Evolutionary conservation across 2,797 vertebrate species (phyloP).

Genomic region (Capromys pilorides): DNA sequence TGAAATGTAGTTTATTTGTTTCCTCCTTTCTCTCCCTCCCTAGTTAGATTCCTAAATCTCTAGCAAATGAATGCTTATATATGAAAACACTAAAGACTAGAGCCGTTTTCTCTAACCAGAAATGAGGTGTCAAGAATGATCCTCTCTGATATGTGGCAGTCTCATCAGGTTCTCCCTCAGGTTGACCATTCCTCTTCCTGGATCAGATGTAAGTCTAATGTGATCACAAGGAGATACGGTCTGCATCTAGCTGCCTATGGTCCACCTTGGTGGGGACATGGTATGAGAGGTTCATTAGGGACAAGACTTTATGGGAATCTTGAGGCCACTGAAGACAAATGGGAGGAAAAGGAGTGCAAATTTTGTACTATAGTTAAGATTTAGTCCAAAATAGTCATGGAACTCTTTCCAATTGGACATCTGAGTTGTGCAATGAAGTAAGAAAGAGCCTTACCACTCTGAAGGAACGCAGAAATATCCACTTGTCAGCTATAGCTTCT

Average conservation of each 20-base stretch:
- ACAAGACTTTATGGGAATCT: not conserved
- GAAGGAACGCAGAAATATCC: conserved; percentile 86
- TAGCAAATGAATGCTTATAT: not conserved
- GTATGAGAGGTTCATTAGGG: not conserved
- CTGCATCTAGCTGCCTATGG: not conserved
- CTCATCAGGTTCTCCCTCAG: not conserved
- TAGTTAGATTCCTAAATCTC: not conserved
- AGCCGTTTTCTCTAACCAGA: not conserved
- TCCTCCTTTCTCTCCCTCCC: not conserved
- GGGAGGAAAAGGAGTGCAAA: not conserved
- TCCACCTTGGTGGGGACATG: too few species aligned
- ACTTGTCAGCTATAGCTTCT: not conserved
- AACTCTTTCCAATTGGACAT: not conserved
- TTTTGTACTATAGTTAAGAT: not conserved
- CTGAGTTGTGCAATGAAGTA: not conserved
- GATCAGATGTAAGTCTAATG: not conserved
- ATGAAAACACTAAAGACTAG: not conserved
- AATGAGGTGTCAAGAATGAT: not conserved
- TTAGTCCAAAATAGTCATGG: not conserved
- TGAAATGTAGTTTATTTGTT: not conserved
- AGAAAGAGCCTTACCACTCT: conserved; percentile 88
- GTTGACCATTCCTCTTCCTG: not conserved
- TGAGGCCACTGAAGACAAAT: not conserved
- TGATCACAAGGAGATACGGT: not conserved
- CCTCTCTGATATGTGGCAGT: not conserved